Evolutionary conservation across 2,797 vertebrate genomes (phyloP).

Genomic region (Borostomias antarcticus): DNA sequence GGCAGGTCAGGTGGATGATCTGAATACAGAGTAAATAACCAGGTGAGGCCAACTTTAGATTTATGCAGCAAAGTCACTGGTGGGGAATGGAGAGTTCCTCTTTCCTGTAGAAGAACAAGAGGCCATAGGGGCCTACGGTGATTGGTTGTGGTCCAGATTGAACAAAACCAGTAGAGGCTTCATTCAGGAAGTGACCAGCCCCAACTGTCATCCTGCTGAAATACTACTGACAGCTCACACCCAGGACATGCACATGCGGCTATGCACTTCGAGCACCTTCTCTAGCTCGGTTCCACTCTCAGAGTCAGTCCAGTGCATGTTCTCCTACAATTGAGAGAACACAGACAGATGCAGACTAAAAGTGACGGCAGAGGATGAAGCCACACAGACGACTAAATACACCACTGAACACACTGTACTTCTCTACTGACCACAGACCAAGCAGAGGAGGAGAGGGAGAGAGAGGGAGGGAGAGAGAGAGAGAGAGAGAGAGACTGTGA

Average conservation of each 20-base stretch:
- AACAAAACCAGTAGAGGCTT: constrained; percentile 50
- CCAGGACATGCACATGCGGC: background rate
- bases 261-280: too few species aligned
- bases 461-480: constrained; percentile 58
- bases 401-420: constrained; percentile 57
- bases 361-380: constrained; percentile 45
- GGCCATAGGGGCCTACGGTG: constrained; percentile 12
- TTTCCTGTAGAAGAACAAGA: constrained; percentile 26
- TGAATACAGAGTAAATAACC: constrained; percentile 56
- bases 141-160: constrained; percentile 32
- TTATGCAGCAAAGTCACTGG: constrained; percentile 44
- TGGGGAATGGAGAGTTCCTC: constrained; percentile 44
- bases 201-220: background rate
- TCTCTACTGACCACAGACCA: constrained; percentile 68
- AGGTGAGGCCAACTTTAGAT: constrained; percentile 43
- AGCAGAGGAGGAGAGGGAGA: too few species aligned
- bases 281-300: constrained; percentile 19
- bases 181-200: background rate
- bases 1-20: constrained; percentile 39
- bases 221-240: background rate
- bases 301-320: constrained; percentile 40
- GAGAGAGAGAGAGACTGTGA: constrained; percentile 55
- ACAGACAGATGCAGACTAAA: constrained; percentile 62
- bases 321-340: constrained; percentile 56
- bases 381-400: constrained; percentile 38